Percentiles rank a stretch among this genome's conserved stretches.
Evolutionary conservation across 2,797 vertebrate genomes (phyloP).

Genomic region (Cyprinodon diabolis): DNA sequence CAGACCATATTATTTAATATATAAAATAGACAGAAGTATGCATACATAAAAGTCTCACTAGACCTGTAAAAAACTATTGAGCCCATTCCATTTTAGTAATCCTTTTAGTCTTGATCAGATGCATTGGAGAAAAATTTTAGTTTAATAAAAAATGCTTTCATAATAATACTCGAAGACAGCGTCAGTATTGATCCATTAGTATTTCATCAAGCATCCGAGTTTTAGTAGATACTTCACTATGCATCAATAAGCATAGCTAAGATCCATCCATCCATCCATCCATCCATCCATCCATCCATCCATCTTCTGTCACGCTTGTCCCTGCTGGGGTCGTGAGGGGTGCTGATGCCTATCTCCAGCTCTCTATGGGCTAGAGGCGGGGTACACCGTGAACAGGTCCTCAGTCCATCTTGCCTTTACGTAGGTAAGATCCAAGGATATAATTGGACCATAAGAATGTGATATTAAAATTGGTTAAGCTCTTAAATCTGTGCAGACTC

Average conservation of each 20-base stretch:
- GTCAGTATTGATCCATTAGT: neutral
- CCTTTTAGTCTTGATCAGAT: neutral
- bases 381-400: no score
- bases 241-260: no score
- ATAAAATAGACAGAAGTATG: neutral
- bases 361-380: no score
- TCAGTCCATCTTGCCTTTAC: no score
- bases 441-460: neutral
- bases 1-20: no score
- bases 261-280: no score
- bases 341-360: no score
- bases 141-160: slow-evolving; percentile 1
- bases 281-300: no score
- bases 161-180: neutral
- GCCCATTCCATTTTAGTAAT: neutral
- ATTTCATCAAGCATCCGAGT: no score
- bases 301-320: no score
- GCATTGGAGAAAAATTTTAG: neutral
- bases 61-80: neutral
- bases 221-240: neutral
- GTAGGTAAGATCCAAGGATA: neutral
- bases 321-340: no score
- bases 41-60: neutral
- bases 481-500: neutral
- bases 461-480: neutral